Base-by-base conservation (phyloP, 2,888 invertebrate species). In the Spicauda simplicius region DNA sequence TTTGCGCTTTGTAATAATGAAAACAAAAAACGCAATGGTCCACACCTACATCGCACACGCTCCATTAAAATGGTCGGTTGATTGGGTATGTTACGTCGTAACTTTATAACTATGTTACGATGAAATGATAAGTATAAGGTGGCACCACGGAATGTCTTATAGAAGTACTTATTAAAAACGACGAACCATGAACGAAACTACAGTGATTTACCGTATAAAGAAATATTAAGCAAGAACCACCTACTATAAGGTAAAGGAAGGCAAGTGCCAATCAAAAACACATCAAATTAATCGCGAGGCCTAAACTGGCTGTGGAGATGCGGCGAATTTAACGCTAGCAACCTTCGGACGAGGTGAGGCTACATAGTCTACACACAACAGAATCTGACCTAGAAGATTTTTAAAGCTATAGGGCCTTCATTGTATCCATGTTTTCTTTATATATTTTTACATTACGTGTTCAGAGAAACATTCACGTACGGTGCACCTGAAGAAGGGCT, bases 221-320 rank as follows among this genome's bases (percentile, higher is more conserved):
- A 8, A 16, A 33, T 4, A 19, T 30, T 41, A 60, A 50, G 18
- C 8, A 60, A 33, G 12, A 18, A 58, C 1, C 33, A 33, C n/a
- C 16, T 52, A 64, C 60, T n/a, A 18, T 62, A 69, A 74, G 72
- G 71, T 57, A 64, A 70, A 76, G 73, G 77, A 77, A 78, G 76
- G 75, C 83, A 83, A 83, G 81, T 80, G 75, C 80, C 76, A 83
- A 89, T 88, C 79, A 86, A 86, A 84, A 84, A 78, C 79, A 68
- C 83, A 84, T 86, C 78, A 82, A 82, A 79, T 74, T 82, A 85
- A 80, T 81, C 73, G 67, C 64, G 65, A 72, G 75, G 52, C 62
- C 50, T 62, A 48, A 52, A 74, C 77, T 64, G 65, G 48, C 48
- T 69, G 72, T 77, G 77, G 78, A 82, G 80, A 84, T 81, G 77